A percentile compares a stretch with the other conserved stretches of the same genome.
phyloP scores from a whole-genome alignment of 1,140 invertebrate species.

The Dendroctonus ponderosae region DNA sequence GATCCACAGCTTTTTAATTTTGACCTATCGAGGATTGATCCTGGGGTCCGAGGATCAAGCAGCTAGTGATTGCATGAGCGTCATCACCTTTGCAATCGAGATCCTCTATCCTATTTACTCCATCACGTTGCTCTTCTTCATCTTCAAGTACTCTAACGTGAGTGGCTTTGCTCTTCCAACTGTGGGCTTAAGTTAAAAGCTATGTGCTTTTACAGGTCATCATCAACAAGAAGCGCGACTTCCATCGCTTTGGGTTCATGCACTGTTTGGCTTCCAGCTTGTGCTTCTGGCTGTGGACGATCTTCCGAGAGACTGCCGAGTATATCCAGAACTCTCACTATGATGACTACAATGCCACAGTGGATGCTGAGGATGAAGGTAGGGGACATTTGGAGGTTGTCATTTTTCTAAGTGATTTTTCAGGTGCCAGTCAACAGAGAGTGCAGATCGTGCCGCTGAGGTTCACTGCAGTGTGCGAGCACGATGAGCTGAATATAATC shows the following conservation, averaged over 20 bases:
- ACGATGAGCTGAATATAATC: slow-evolving; percentile 52
- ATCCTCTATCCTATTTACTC: slow-evolving; percentile 67
- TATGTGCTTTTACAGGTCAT: slow-evolving; percentile 54
- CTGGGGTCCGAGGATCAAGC: slow-evolving; percentile 52
- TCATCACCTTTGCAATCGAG: slow-evolving; percentile 57
- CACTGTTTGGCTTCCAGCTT: slow-evolving; percentile 70
- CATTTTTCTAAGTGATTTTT: too few relatives aligned
- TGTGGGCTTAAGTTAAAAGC: too few relatives aligned
- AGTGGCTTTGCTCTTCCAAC: slow-evolving; percentile 40
- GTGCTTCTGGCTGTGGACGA: slow-evolving; percentile 72
- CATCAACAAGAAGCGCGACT: slow-evolving; percentile 57
- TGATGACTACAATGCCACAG: neutral
- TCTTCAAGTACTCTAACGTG: slow-evolving; percentile 77
- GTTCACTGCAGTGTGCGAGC: slow-evolving; percentile 45
- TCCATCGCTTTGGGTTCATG: slow-evolving; percentile 71
- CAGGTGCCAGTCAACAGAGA: neutral
- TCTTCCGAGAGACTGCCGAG: slow-evolving; percentile 62
- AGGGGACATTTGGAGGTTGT: neutral
- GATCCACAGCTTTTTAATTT: slow-evolving; percentile 64
- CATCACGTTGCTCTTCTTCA: slow-evolving; percentile 69
- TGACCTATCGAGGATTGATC: slow-evolving; percentile 64
- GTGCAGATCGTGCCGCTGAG: slow-evolving; percentile 22
- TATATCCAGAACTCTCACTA: slow-evolving; percentile 27
- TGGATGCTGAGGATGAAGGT: neutral
- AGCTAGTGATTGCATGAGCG: slow-evolving; percentile 53